These are phyloP conservation scores for Pseudonaja textilis DNA, from an alignment of 2,113 vertebrate genomes.

Conservation along the genomic window DNA sequence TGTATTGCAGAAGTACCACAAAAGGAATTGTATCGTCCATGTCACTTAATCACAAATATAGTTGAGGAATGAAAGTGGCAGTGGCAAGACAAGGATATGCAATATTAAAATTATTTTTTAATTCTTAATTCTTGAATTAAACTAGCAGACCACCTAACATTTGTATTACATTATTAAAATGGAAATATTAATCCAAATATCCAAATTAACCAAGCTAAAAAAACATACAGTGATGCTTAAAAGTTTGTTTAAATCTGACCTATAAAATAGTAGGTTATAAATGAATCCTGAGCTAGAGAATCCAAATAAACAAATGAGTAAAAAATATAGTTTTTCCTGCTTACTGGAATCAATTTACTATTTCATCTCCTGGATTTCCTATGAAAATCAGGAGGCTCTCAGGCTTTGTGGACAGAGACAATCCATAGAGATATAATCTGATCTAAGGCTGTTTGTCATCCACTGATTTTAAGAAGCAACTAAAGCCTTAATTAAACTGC, in stretches of 20 bases:
- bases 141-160: neutral
- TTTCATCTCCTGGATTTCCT: neutral
- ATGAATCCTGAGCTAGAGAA: neutral
- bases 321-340: neutral
- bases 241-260: neutral
- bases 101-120: neutral
- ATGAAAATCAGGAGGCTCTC: neutral
- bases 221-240: neutral
- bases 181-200: neutral
- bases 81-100: neutral
- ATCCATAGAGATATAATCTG: neutral
- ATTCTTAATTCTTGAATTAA: neutral
- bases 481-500: neutral
- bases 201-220: neutral
- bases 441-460: neutral
- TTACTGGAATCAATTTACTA: neutral
- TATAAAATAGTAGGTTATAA: neutral
- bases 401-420: neutral
- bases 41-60: neutral
- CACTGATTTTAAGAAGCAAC: neutral
- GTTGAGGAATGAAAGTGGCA: neutral
- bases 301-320: neutral
- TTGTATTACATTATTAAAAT: neutral
- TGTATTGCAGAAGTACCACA: neutral
- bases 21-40: neutral